These are phyloP conservation scores for Cataglyphis cursor DNA, from an alignment of 2,888 invertebrate species.

Conservation along the genomic window DNA sequence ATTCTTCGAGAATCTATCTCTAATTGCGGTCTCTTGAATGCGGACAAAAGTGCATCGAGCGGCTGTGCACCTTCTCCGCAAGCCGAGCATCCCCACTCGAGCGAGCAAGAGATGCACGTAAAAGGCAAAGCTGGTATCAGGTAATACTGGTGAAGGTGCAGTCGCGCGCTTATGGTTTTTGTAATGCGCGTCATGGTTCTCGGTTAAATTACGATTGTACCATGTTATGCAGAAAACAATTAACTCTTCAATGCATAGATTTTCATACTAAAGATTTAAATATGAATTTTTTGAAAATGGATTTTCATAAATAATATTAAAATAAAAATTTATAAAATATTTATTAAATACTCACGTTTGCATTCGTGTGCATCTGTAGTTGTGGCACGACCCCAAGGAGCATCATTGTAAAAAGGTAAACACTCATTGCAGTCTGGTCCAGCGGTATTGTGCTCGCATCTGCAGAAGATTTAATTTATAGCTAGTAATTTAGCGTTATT, in stretches of 20 bases:
- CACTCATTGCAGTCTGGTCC: conserved; percentile 98
- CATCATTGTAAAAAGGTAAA: conserved; percentile 97
- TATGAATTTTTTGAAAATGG: background rate
- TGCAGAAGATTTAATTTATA: conserved; percentile 86
- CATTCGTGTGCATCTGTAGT: conserved; percentile 96
- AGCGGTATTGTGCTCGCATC: conserved; percentile 98
- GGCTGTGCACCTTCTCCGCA: conserved; percentile 71
- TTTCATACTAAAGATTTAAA: background rate
- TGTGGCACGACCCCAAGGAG: conserved; percentile 98
- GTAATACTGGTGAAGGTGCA: conserved; percentile 64
- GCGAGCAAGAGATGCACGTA: conserved; percentile 75
- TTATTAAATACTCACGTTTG: conserved; percentile 91
- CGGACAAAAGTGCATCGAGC: conserved; percentile 76
- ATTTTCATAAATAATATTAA: background rate
- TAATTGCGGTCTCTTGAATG: conserved; percentile 79
- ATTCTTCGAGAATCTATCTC: background rate
- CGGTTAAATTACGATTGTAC: too few species aligned
- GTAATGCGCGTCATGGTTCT: background rate
- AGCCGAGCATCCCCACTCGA: conserved; percentile 73
- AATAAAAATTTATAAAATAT: background rate
- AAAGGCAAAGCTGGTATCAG: conserved; percentile 81
- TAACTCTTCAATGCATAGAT: too few species aligned
- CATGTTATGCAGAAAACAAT: too few species aligned
- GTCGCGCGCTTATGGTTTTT: conserved; percentile 40
- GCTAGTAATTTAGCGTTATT: background rate